These are phyloP conservation scores for Lophotriccus pileatus DNA, from an alignment of 2,797 vertebrate genomes.

Conservation along the genomic window DNA sequence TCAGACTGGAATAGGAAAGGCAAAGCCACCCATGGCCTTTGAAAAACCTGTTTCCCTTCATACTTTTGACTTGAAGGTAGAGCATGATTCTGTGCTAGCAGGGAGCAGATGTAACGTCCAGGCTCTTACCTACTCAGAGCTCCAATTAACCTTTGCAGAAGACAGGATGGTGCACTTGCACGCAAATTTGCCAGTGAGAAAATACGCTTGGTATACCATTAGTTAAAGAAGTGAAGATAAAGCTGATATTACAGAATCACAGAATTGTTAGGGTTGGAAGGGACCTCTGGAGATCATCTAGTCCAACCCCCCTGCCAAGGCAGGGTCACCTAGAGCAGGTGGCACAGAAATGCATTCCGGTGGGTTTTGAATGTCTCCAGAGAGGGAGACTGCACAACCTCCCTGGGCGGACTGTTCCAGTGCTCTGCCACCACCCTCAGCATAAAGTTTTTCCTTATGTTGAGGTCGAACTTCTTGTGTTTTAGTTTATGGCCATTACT, in stretches of 20 bases:
- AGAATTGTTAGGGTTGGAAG: neutral
- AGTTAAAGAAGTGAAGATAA: neutral
- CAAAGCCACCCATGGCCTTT: neutral
- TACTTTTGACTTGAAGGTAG: neutral
- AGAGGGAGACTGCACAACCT: neutral
- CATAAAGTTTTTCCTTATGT: neutral
- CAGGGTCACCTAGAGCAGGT: neutral
- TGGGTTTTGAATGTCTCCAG: neutral
- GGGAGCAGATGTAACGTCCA: neutral
- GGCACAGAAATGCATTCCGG: neutral
- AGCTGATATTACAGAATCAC: neutral
- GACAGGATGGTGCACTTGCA: neutral
- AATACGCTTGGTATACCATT: neutral
- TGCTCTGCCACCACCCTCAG: neutral
- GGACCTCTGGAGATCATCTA: neutral
- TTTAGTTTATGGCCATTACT: neutral
- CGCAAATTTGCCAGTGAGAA: neutral
- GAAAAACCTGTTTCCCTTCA: neutral
- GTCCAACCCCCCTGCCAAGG: too few species aligned
- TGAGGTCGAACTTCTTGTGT: neutral
- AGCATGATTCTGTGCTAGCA: neutral
- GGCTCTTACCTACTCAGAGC: neutral
- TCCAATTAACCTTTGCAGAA: neutral
- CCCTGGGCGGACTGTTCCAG: neutral
- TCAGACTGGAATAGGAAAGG: neutral